A percentile compares a stretch with the other conserved stretches of the same genome.
phyloP scores from a whole-genome alignment of 2,797 vertebrate genomes.

The Lindbergichthys nudifrons region DNA sequence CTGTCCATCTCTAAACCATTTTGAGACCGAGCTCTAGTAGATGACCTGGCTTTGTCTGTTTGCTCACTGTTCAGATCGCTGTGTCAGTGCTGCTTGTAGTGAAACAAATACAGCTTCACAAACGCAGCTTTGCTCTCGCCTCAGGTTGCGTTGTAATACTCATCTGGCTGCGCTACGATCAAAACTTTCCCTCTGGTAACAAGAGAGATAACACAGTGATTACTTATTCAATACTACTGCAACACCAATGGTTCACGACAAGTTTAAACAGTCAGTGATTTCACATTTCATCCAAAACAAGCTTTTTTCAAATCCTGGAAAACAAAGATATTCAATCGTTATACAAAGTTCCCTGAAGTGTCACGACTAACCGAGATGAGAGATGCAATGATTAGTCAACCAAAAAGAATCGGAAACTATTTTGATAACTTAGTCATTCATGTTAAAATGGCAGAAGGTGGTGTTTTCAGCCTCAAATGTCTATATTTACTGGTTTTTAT shows the following conservation, averaged over 20 bases:
- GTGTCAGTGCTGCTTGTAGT: neutral
- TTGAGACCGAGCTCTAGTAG: neutral
- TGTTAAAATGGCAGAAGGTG: too few relatives aligned
- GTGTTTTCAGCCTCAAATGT: too few relatives aligned
- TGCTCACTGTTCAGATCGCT: neutral
- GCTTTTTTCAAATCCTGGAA: neutral
- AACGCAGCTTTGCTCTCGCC: neutral
- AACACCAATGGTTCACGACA: neutral
- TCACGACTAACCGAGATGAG: neutral
- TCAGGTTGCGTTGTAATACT: slow-evolving; percentile 15
- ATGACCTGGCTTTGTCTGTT: neutral
- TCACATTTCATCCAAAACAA: neutral
- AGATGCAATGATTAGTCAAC: too few relatives aligned
- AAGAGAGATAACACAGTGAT: slow-evolving; percentile 7
- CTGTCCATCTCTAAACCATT: neutral
- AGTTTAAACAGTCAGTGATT: neutral
- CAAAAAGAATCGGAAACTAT: too few relatives aligned
- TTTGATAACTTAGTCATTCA: too few relatives aligned
- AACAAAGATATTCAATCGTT: neutral
- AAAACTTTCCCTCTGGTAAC: slow-evolving; percentile 10
- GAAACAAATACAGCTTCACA: neutral
- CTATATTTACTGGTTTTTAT: too few relatives aligned
- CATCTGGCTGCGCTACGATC: slow-evolving; percentile 7
- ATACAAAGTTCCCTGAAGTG: neutral
- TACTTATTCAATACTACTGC: slow-evolving; percentile 6